phyloP scores from a whole-genome alignment of 2,888 invertebrate species.

The Heliconius aoede region DNA sequence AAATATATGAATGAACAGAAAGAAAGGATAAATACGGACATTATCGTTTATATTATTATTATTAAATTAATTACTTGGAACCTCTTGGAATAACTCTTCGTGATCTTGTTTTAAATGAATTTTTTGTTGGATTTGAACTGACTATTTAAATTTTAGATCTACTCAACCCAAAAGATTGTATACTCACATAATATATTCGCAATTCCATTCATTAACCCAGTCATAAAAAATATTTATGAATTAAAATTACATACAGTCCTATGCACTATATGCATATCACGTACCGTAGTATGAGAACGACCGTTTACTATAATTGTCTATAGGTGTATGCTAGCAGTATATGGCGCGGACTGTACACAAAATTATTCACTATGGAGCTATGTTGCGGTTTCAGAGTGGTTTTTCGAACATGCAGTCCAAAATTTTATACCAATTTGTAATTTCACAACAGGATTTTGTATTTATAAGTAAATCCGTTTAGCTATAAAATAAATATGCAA shows the following conservation, averaged over 20 bases:
- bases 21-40: no score
- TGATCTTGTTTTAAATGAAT: background rate
- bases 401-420: slow-evolving; percentile 18
- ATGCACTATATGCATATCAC: slow-evolving; percentile 5
- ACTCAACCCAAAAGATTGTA: background rate
- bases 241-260: slow-evolving; percentile 11
- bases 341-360: slow-evolving; percentile 19
- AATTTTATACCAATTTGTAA: slow-evolving; percentile 19
- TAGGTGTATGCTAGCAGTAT: background rate
- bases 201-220: background rate
- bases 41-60: no score
- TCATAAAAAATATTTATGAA: slow-evolving; percentile 6
- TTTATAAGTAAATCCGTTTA: slow-evolving; percentile 9
- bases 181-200: background rate
- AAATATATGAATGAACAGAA: no score
- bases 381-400: slow-evolving; percentile 18
- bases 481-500: background rate
- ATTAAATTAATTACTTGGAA: no score
- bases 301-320: slow-evolving; percentile 26
- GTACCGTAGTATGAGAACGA: slow-evolving; percentile 15
- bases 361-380: slow-evolving; percentile 20
- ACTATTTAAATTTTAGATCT: background rate
- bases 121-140: background rate
- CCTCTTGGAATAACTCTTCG: background rate
- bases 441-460: slow-evolving; percentile 10